These are phyloP conservation scores for Catagonus wagneri DNA, from an alignment of 2,113 vertebrate species.

Conservation along the genomic window DNA sequence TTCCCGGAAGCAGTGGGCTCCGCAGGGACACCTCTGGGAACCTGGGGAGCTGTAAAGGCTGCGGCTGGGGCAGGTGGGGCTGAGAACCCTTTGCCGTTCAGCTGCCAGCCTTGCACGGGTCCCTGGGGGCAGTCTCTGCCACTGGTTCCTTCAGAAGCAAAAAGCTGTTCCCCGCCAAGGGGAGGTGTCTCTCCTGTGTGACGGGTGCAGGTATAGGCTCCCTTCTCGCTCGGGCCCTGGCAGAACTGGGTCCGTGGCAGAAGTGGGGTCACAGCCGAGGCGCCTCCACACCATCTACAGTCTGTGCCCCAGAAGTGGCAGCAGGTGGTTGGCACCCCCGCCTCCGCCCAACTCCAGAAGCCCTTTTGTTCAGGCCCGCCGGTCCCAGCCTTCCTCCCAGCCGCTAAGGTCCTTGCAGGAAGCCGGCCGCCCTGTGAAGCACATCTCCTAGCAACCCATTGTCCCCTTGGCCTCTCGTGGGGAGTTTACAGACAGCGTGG, in stretches of 20 bases:
- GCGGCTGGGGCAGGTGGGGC: background rate
- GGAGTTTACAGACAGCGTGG: constrained; percentile 76
- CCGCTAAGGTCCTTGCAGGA: constrained; percentile 73
- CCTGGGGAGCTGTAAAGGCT: background rate
- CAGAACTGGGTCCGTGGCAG: background rate
- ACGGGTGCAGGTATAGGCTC: too few species aligned
- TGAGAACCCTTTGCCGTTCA: background rate
- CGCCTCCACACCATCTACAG: background rate
- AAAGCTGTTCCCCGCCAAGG: background rate
- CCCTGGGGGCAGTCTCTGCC: background rate
- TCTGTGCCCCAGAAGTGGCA: constrained; percentile 25
- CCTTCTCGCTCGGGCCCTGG: background rate
- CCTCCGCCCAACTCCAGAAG: constrained; percentile 57
- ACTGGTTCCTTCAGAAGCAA: background rate
- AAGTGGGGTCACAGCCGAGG: background rate
- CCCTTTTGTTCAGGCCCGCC: constrained; percentile 86
- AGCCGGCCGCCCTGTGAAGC: constrained; percentile 77
- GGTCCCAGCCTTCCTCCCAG: background rate
- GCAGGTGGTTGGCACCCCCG: constrained; percentile 69
- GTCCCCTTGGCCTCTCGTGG: constrained; percentile 57
- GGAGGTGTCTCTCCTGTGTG: background rate
- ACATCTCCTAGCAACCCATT: constrained; percentile 90
- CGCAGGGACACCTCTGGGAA: background rate
- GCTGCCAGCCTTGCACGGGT: rapidly evolving
- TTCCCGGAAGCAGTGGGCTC: background rate